Evolutionary conservation across 2,888 invertebrate genomes (phyloP), one percentile per base, ranked within the genome.

Genomic region (Nowickia ferox): DNA sequence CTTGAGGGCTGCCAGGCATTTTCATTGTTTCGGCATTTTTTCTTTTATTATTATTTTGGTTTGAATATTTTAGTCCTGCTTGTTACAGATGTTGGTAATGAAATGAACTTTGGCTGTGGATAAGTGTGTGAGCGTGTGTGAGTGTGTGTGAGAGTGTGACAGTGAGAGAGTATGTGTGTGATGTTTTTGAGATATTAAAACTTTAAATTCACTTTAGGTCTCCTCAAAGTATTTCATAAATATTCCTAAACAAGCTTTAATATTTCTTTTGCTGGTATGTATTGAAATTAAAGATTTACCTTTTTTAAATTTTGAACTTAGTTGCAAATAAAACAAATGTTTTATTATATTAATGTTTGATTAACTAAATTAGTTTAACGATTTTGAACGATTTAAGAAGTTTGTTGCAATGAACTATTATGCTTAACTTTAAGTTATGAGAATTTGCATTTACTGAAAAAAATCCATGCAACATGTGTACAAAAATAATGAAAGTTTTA

Each of bases 181-280:
- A 15, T 61, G 42, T 22, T 66, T 71, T 22, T 72, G 11, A 17
- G 71, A 76, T 84, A 76, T 81, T 77, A 68, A 81, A 80, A 72
- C 72, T 84, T 84, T 66, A 72, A 76, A 66, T 76, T 72, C 71
- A 80, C 46, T 80, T 84, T 59, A 53, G 75, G 75, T 80, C 59
- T 69, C 40, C 71, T 79, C 22, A 63, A 59, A n/a, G 51, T 22
- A 59, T 65, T 57, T 68, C 19, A 22, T 59, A 57, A 46, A 77
- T 46, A 40, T 38, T 46, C 11, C 5, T 51, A 38, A 66, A 76
- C 9, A 55, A 76, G 13, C 10, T 44, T 30, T 44, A 76, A 48
- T 40, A 57, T 68, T 68, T 57, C 10, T 9, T 19, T 48, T 42
- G 22, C 42, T n/a, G 11, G 19, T 17, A 38, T n/a, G 15, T 38